Base-by-base conservation (phyloP, 2,113 vertebrate genomes). In the Struthidea cinerea region DNA sequence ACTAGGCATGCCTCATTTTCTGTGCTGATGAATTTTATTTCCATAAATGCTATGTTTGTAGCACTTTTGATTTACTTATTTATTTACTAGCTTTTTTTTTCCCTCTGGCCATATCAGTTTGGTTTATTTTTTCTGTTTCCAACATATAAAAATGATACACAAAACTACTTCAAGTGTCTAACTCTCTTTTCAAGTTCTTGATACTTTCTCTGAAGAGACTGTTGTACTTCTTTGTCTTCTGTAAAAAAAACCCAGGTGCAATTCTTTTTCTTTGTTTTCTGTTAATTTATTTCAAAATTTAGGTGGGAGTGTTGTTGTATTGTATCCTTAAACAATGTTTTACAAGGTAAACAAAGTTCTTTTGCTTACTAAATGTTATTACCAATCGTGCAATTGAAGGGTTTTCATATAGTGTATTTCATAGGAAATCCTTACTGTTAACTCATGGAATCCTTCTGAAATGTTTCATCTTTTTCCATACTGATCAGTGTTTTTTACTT, bases 331-430 rank as follows among this genome's bases (percentile, higher is more conserved):
- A 71, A 35, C 10, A 33, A 8, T 19, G 13, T 60, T 59, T 60
- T 60, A 37, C 22, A 37, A 27, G 22, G 22, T 46, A 28, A 52
- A 18, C 13, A 24, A 57, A 21, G 24, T 41, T 52, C 4, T 52
- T 89, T 33, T 23, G 16, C 20, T 67, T 90, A 32, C 39, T 63
- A 44, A 50, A 42, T 65, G 7, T 82, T 84, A 18, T 9, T 87
- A 21, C 5, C 1, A 1, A 18, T 74, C 8, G 1, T 1, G 0
- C 32, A 41, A 4, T 6, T 39, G 30, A 35, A 35, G 84, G 52
- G 5, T 59, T 20, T 53, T 63, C 6, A n/a, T 89, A 4, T 19
- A 52, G 28, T 20, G 16, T 27, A 13, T 13, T 60, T 83, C 4
- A 5, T 37, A 37, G 53, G 28, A 68, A 26, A 64, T 64, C 7